Base-by-base conservation (phyloP, 1,140 invertebrate species). In the Cephus cinctus region DNA sequence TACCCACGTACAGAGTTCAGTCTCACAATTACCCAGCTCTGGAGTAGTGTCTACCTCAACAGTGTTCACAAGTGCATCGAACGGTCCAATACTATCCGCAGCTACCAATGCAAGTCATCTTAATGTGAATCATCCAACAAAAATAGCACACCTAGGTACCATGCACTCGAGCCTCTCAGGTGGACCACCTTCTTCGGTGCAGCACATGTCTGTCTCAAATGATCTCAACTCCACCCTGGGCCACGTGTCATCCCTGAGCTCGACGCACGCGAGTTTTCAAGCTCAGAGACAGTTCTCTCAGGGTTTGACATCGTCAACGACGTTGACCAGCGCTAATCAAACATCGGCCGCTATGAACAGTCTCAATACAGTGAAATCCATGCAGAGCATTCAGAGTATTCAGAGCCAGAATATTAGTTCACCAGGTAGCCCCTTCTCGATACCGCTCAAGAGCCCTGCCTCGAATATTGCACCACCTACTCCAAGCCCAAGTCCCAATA, bases 401-500 rank as follows among this genome's bases (percentile, higher is more conserved):
- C 73, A 75, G 42, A 67, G 52, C 31, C 71, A 75, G 43, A 69
- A 69, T 16, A 66, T 65, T 32, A 73, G 57, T 21, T 75, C 75
- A 18, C 75, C 75, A 2, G 66, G 72, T 4, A 75, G 73, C 53
- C 75, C 75, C 5, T 75, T 77, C 47, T 75, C 75, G 5, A 73
- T 77, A 50, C 75, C 75, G 19, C 51, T 76, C 43, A 76, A 76
- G 35, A 75, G 73, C 56, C 75, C 75, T 21, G 72, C 71, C 4
- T 77, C 75, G 9, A 76, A 76, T 50, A 75, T 77, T 23, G 71
- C 75, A 18, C 75, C 73, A 23, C 75, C 75, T 14, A 77, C 75
- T 4, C 75, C 75, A 11, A 76, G 75, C 43, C 73, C 75, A 27
- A 76, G 75, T 55, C 75, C 75, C 14, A 76, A 75, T 30, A 60